Evolutionary conservation across 1,140 invertebrate genomes (phyloP), one percentile per base, ranked within the genome.

Genomic region (Drosophila paulistorum): DNA sequence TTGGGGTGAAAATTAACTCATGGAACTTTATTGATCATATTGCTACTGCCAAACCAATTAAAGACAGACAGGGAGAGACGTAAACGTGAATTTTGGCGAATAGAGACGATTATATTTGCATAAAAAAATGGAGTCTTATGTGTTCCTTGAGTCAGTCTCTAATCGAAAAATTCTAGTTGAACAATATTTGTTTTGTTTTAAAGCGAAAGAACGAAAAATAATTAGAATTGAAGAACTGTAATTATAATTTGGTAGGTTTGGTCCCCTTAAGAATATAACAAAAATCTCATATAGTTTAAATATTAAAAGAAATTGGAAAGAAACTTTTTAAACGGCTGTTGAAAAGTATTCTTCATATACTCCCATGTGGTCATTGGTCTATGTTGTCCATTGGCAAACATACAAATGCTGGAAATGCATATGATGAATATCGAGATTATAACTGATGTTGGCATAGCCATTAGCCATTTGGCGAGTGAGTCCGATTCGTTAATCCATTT

Each of bases 1-100:
- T 59, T 59, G 57, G 57, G 57, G n/a, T 58, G 23, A 62, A 62
- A 62, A 62, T 62, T 45, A 62, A 62, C 35, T 62, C 60, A 62
- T 62, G 57, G 57, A 59, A 37, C 13, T 17, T 20, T 37, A 26
- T 17, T 17, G 14, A 9, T 59, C 20, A 13, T 26, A 20, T 59
- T 59, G 23, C 33, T 37, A 37, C 26, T 26, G 33, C n/a, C 26
- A 26, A 10, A 13, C 20, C 20, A 26, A 55, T 55, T 26, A 26
- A 26, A 11, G 51, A 55, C 20, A 55, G 51, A 26, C 3, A 51
- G 9, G 3, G 10, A 10, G 45, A 23, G 17, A 51, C 6, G 9
- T 7, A 48, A 17, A 14, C n/a, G 17, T 45, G 45, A 51, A 7
- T 23, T 23, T 51, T 1, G 4, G 45, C 10, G 45, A 23, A 51